Evolutionary conservation across 2,113 vertebrate genomes (phyloP).

Genomic region (Thalassoma bifasciatum): DNA sequence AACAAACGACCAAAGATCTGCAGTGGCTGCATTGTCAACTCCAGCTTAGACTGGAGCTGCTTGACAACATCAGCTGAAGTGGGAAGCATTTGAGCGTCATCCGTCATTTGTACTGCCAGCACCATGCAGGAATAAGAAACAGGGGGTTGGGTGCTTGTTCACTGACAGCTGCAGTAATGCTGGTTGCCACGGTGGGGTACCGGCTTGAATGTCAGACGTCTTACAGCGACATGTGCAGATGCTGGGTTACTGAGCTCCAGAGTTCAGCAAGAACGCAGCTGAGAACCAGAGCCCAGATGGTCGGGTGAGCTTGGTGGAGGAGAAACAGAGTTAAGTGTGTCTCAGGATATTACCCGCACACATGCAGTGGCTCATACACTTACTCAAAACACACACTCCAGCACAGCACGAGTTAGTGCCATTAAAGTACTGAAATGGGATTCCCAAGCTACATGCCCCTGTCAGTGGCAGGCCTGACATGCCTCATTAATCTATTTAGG

Average conservation of each 20-base stretch:
- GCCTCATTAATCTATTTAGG: constrained; percentile 45
- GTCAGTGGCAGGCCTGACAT: constrained; percentile 28
- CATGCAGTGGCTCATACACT: constrained; percentile 20
- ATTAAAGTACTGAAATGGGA: constrained; percentile 29
- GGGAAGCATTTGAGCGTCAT: constrained; percentile 68
- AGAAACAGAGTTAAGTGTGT: constrained; percentile 36
- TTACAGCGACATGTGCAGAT: constrained; percentile 60
- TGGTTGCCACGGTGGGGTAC: constrained; percentile 58
- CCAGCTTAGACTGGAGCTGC: constrained; percentile 50
- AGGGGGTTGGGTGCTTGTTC: constrained; percentile 63
- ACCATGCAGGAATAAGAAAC: constrained; percentile 63
- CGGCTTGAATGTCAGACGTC: constrained; percentile 51
- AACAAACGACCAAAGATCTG: constrained; percentile 71
- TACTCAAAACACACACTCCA: constrained; percentile 22
- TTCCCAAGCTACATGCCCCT: constrained; percentile 24
- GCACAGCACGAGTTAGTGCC: constrained; percentile 24
- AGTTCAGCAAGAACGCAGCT: constrained; percentile 61
- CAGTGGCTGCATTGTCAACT: constrained; percentile 67
- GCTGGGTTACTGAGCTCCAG: constrained; percentile 44
- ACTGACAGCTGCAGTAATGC: constrained; percentile 69
- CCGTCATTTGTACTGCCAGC: constrained; percentile 56
- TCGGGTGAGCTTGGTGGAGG: constrained; percentile 27
- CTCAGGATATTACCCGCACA: constrained; percentile 37
- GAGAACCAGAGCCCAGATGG: constrained; percentile 63
- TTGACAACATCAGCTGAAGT: constrained; percentile 67